Evolutionary conservation across 2,888 invertebrate species (phyloP).

Genomic region (Sarcophaga subvicina): DNA sequence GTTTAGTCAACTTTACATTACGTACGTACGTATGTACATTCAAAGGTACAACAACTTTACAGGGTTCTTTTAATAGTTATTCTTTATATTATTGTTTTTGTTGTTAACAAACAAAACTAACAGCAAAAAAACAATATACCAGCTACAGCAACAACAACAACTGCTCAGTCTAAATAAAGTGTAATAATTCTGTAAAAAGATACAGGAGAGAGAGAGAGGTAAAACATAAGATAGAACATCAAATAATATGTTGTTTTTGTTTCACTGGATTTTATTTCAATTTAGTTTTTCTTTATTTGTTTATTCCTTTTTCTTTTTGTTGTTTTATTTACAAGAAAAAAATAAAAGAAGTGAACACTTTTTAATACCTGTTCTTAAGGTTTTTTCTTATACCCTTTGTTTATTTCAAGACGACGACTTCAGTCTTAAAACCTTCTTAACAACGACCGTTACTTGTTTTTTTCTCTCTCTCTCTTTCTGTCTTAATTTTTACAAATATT

Average conservation of each 20-base stretch:
- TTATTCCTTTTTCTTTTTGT: slow-evolving; percentile 44
- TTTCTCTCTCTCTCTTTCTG: slow-evolving; percentile 18
- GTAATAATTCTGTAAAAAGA: slow-evolving; percentile 28
- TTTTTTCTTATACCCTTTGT: slow-evolving; percentile 38
- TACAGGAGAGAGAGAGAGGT: not conserved
- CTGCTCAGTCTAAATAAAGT: not conserved
- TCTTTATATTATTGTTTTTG: slow-evolving; percentile 14
- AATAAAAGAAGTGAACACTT: not conserved
- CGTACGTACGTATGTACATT: not conserved
- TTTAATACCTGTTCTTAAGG: slow-evolving; percentile 59
- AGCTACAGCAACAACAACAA: slow-evolving; percentile 9
- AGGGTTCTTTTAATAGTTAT: slow-evolving; percentile 32
- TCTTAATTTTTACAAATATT: slow-evolving; percentile 10
- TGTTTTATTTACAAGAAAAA: slow-evolving; percentile 23
- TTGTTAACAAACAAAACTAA: slow-evolving; percentile 25
- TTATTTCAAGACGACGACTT: not conserved
- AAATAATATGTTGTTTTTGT: slow-evolving; percentile 20
- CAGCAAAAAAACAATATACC: slow-evolving; percentile 1
- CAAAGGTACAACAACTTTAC: slow-evolving; percentile 38
- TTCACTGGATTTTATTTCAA: slow-evolving; percentile 42
- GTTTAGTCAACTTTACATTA: slow-evolving; percentile 55
- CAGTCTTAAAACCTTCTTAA: slow-evolving; percentile 49
- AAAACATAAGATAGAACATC: slow-evolving; percentile 1
- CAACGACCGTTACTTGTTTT: slow-evolving; percentile 61
- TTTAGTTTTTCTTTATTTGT: slow-evolving; percentile 23